Base-by-base conservation (phyloP, 2,888 invertebrate species). In the Endomychus coccineus region DNA sequence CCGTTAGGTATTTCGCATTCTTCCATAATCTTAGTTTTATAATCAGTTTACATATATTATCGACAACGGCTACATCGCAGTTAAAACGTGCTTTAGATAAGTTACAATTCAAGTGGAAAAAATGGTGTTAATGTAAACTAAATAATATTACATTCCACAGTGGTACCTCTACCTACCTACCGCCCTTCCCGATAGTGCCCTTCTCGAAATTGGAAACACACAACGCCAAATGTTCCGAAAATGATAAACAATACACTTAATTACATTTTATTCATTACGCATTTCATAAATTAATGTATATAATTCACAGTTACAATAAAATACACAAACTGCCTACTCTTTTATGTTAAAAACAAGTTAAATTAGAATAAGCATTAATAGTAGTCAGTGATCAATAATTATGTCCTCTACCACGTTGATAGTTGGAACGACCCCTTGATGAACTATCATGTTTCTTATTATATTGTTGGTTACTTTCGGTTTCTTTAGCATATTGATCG, bases 401-500 rank as follows among this genome's bases (percentile, higher is more conserved):
- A 27, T 42, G 41, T 13, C 51, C 44, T 11, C 56, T 50, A 7
- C 66, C 62, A 39, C 68, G 54, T 24, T 60, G 59, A 39, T 65
- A 64, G 50, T 59, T 61, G 13, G 63, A 61, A 17, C 58, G 52
- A 15, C 64, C 62, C 17, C 61, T 50, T 11, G 56, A 50, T 13
- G 12, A 53, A 12, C 45, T 28, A 6, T 50, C 46, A 17, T 52
- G 45, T 35, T 61, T 52, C 17, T 49, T 50, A 48, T 55, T 52
- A 43, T 57, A 67, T 44, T 60, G 68, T 49, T 61, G 62, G 50
- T 67, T 67, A 16, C 60, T 59, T 33, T 62, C 55, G 27, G 50
- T 58, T 36, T 67, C 67, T 48, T 66, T 62, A 6, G 65, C 66
- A 43, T 66, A 67, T 39, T 67, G 65, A 53, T 67, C 67, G 3